Percentiles rank a stretch among this genome's conserved stretches.
These are phyloP conservation scores for Amblyopsis hoosieri DNA, from an alignment of 2,797 vertebrate species.

Conservation along the genomic window DNA sequence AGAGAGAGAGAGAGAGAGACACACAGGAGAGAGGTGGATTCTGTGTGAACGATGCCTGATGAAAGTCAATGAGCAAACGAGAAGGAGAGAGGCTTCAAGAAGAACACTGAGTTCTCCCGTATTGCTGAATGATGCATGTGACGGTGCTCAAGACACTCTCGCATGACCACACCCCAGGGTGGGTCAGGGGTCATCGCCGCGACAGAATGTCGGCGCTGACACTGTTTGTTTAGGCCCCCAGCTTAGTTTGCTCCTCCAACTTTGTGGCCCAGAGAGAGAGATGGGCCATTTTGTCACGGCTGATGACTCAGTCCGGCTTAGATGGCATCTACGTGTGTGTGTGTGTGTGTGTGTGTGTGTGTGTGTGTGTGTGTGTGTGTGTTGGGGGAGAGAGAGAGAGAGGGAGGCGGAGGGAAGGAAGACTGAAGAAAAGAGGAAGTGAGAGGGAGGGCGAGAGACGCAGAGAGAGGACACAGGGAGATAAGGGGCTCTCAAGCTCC, in stretches of 20 bases:
- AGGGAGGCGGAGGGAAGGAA: conserved; percentile 32
- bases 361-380: neutral
- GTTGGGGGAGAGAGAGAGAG: conserved; percentile 22
- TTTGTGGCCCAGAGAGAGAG: no score
- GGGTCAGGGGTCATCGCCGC: conserved; percentile 53
- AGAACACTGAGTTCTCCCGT: conserved; percentile 18
- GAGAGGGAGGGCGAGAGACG: conserved; percentile 34
- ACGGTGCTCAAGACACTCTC: conserved; percentile 45
- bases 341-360: neutral
- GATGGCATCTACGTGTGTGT: no score
- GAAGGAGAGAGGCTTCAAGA: conserved; percentile 20
- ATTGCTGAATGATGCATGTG: conserved; percentile 65
- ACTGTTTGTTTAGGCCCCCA: neutral
- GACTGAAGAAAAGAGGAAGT: conserved; percentile 24
- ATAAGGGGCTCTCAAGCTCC: conserved; percentile 27
- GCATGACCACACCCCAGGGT: conserved; percentile 46
- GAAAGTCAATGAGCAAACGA: conserved; percentile 47
- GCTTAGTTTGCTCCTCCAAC: no score
- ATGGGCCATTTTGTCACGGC: no score
- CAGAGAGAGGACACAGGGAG: conserved; percentile 42
- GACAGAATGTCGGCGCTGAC: conserved; percentile 17
- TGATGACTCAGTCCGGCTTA: no score
- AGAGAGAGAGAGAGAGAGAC: conserved; percentile 20
- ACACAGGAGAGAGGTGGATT: conserved; percentile 12
- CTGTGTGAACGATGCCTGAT: conserved; percentile 40